phyloP scores from a whole-genome alignment of 2,888 invertebrate species.

The Tipula helvola region DNA sequence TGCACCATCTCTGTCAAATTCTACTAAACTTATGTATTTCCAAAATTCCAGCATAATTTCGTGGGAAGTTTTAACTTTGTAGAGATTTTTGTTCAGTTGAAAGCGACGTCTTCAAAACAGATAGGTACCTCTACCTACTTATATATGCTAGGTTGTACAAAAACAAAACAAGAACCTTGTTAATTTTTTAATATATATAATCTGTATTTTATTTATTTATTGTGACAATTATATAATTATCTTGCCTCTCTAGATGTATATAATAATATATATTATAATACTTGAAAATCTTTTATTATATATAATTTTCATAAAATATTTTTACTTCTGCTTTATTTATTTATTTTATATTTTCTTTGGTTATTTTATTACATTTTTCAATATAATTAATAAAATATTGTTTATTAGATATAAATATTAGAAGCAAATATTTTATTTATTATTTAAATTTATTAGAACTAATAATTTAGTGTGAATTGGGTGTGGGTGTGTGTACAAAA shows the following conservation, averaged over 20 bases:
- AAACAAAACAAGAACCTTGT: neutral
- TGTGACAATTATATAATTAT: neutral
- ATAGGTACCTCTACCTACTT: too few species aligned
- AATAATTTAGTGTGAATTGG: neutral
- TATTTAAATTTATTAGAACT: neutral
- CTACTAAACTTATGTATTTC: too few species aligned
- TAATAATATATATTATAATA: neutral
- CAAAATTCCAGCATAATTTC: too few species aligned
- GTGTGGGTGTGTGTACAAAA: neutral
- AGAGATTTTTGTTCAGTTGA: too few species aligned
- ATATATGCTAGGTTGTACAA: too few species aligned
- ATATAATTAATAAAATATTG: neutral
- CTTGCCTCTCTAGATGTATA: neutral
- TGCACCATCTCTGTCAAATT: too few species aligned
- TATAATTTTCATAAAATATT: neutral
- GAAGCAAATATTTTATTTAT: neutral
- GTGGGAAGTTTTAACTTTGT: too few species aligned
- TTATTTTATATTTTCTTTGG: neutral
- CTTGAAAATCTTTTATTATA: neutral
- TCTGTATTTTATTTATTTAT: neutral
- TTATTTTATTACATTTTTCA: neutral
- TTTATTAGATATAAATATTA: neutral
- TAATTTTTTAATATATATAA: neutral
- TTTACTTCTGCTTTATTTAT: neutral
- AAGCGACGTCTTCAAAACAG: too few species aligned